Conservation (phyloP, 2,888 invertebrate genomes). For the Rhagonycha lutea region DNA sequence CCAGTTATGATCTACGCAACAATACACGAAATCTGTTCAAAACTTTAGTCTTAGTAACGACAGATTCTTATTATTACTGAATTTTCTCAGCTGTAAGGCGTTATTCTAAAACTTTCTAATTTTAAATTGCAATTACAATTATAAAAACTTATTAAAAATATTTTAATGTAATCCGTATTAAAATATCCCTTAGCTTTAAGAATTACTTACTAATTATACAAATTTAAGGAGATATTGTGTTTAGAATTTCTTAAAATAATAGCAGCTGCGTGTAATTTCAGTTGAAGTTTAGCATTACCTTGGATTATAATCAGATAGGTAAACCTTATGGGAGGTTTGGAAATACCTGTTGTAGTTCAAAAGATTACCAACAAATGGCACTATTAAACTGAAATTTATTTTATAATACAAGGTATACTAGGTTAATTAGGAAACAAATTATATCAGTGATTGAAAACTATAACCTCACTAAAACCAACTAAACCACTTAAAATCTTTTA, state of each 20-base stretch:
- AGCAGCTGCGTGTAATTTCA: not conserved
- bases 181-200: not conserved
- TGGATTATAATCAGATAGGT: too few relatives aligned
- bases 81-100: not conserved
- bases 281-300: not conserved
- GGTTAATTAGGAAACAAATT: too few relatives aligned
- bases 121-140: not conserved
- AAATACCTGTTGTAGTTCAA: too few relatives aligned
- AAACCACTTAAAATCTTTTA: too few relatives aligned
- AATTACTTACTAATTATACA: not conserved
- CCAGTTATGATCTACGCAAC: constrained; percentile 10
- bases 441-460: too few relatives aligned
- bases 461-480: too few relatives aligned
- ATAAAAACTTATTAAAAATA: not conserved
- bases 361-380: too few relatives aligned
- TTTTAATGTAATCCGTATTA: not conserved
- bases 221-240: not conserved
- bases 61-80: not conserved
- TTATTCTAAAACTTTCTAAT: constrained; percentile 4
- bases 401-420: too few relatives aligned
- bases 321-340: too few relatives aligned
- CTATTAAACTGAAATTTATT: too few relatives aligned
- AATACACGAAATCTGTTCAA: constrained; percentile 4
- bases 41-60: constrained; percentile 1
- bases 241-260: not conserved